Base-by-base conservation (phyloP, 2,888 invertebrate genomes). In the Apodemia duryi region DNA sequence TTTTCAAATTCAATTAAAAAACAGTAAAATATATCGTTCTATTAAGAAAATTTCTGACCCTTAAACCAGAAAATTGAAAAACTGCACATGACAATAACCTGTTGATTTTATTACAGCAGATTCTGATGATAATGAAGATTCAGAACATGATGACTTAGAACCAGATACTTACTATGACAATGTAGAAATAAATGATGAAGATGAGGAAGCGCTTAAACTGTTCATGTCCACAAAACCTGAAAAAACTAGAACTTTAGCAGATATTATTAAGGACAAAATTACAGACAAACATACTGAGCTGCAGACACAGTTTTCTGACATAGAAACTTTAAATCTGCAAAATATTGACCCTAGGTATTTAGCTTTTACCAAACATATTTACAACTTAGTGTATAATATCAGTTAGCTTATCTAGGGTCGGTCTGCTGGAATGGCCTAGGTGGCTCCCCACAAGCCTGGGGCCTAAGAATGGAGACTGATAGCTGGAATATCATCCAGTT, bases 211-310 rank as follows among this genome's bases (percentile, higher is more conserved):
- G 0, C 93, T 99, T 68, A 94, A 95, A 82, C 94, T 94, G 86
- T 99, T 99, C 68, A 92, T 92, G 92, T 85, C 89, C 6, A 68
- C 77, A 6, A 86, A 81, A 68, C 86, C 90, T 9, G 88, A 88
- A 65, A 94, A 93, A 64, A 93, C 94, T 38, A 88, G 95, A 66
- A 97, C 97, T 1, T 85, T 99, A 52, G 97, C 97, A 21, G 98
- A 99, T 80, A 95, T 98, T 57, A 98, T 99, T 67, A 94, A 95
- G 92, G 98, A 98, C 73, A 98, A 97, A 91, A 95, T 99, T 52
- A 96, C 96, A 38, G 98, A 98, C 77, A 98, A 98, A 81, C 95
- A 97, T 76, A 97, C 97, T 0, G 98, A 98, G 88, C 92, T 98
- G 28, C 95, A 96, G 60, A 95, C 96, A 43, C 96, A 97, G 77